phyloP scores from a whole-genome alignment of 2,797 vertebrate genomes.

The Gambusia yucatana region DNA sequence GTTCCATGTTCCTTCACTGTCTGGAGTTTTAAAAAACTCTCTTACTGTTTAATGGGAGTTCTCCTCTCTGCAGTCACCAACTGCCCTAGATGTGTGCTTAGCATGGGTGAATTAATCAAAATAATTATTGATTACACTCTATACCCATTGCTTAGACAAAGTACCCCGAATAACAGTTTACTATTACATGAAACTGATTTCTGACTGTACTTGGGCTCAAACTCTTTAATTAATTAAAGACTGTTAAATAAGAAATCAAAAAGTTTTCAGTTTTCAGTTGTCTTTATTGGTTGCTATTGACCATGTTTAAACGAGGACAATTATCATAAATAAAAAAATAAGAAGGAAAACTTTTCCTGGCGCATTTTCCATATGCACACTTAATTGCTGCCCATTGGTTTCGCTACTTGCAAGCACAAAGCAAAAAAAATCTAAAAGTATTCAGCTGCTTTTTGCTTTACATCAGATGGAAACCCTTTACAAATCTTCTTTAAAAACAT shows the following conservation, averaged over 20 bases:
- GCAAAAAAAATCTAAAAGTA: background rate
- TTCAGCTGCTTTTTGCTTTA: background rate
- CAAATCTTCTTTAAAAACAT: background rate
- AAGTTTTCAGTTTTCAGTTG: slow-evolving; percentile 42
- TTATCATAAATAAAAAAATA: slow-evolving; percentile 53
- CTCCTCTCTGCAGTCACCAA: background rate
- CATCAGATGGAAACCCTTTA: background rate
- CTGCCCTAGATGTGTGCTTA: background rate
- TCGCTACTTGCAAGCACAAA: slow-evolving; percentile 15
- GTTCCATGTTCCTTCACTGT: background rate
- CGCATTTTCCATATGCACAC: slow-evolving; percentile 29
- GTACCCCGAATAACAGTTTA: background rate
- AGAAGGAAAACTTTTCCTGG: slow-evolving; percentile 14
- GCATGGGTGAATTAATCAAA: background rate
- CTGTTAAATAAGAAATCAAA: slow-evolving; percentile 32
- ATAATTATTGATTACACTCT: background rate
- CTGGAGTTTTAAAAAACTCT: background rate
- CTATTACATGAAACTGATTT: background rate
- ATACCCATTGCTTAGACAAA: background rate
- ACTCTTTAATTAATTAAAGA: background rate
- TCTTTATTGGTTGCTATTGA: slow-evolving; percentile 72
- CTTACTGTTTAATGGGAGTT: background rate
- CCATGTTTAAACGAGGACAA: slow-evolving; percentile 71
- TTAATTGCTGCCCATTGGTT: slow-evolving; percentile 15
- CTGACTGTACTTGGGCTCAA: background rate